phyloP scores from a whole-genome alignment of 2,888 invertebrate genomes.

The Ganaspis brasiliensis region DNA sequence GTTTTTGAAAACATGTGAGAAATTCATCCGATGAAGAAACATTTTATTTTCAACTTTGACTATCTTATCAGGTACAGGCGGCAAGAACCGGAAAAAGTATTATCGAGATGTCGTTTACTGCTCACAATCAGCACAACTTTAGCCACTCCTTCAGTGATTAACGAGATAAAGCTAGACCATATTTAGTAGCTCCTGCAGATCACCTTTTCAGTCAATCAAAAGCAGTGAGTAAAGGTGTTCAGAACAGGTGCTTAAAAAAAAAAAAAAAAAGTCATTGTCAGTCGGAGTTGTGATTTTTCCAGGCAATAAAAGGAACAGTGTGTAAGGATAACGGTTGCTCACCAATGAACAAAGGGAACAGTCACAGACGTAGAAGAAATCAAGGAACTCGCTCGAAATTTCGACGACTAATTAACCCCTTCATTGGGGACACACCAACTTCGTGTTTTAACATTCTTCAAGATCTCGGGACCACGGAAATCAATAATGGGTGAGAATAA shows the following conservation, averaged over 20 bases:
- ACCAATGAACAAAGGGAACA: slow-evolving; percentile 74
- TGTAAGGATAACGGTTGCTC: slow-evolving; percentile 64
- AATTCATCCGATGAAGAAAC: slow-evolving; percentile 22
- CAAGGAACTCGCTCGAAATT: slow-evolving; percentile 71
- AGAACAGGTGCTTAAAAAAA: neutral
- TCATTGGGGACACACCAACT: slow-evolving; percentile 58
- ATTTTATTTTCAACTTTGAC: slow-evolving; percentile 27
- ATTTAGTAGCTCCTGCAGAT: slow-evolving; percentile 49
- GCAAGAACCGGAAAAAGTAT: slow-evolving; percentile 39
- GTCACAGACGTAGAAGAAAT: slow-evolving; percentile 70
- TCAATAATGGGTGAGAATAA: slow-evolving; percentile 68
- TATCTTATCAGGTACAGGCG: slow-evolving; percentile 37
- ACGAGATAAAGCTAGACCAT: slow-evolving; percentile 58
- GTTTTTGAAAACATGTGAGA: slow-evolving; percentile 16
- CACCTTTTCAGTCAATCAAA: slow-evolving; percentile 38
- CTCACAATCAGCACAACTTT: slow-evolving; percentile 33
- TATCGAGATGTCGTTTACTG: slow-evolving; percentile 33
- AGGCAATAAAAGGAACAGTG: slow-evolving; percentile 14
- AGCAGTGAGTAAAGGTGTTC: slow-evolving; percentile 35
- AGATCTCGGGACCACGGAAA: slow-evolving; percentile 54
- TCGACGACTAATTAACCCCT: slow-evolving; percentile 68
- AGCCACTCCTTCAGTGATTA: slow-evolving; percentile 40
- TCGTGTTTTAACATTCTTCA: slow-evolving; percentile 44
- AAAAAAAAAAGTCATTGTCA: slow-evolving; percentile 60
- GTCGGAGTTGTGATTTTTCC: slow-evolving; percentile 53